Conservation (phyloP, 2,797 vertebrate species). For the Bradypodion ventrale region DNA sequence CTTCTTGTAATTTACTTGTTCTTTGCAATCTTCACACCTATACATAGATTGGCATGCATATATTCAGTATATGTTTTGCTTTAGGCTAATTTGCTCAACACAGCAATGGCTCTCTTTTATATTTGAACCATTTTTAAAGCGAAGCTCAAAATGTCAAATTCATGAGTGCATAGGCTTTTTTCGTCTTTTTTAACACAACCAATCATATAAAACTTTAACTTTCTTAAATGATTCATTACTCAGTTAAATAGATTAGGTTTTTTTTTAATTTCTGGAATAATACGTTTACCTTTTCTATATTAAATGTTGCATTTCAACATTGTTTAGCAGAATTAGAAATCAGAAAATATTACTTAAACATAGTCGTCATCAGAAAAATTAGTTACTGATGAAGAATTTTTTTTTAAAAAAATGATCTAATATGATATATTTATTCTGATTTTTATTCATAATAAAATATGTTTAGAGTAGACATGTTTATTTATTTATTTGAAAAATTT, state of each 20-base stretch:
- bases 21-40: slow-evolving; percentile 82
- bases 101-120: neutral
- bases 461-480: neutral
- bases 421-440: slow-evolving; percentile 4
- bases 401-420: neutral
- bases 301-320: neutral
- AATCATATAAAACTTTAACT: neutral
- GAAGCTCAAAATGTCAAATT: neutral
- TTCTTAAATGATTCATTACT: neutral
- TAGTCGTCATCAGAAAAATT: neutral
- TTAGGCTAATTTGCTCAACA: slow-evolving; percentile 17
- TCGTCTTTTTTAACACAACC: neutral
- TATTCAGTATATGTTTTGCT: slow-evolving; percentile 42
- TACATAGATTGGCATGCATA: slow-evolving; percentile 52
- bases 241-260: neutral
- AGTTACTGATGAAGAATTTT: neutral
- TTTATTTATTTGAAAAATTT: neutral
- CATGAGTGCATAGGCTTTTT: neutral
- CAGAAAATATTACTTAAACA: neutral
- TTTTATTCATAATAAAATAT: neutral
- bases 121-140: neutral
- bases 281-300: neutral
- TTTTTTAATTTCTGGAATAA: neutral
- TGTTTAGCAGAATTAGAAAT: neutral
- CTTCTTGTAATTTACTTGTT: slow-evolving; percentile 83